Evolutionary conservation across 2,113 vertebrate species (phyloP).

Genomic region (Xiphophorus couchianus): DNA sequence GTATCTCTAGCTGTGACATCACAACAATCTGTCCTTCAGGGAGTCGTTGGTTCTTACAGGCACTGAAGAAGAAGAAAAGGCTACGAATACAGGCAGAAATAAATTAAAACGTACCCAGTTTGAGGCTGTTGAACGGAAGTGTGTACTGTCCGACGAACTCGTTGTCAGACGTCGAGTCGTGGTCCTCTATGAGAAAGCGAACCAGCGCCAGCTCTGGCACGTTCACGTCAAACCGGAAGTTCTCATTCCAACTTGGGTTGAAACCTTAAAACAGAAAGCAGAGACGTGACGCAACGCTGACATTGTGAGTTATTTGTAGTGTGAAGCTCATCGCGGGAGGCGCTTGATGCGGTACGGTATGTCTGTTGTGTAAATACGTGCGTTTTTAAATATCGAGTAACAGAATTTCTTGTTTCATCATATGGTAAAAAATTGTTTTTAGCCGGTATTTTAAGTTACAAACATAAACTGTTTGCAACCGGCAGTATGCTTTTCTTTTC

Average conservation of each 20-base stretch:
- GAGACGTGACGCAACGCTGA: background rate
- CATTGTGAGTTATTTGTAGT: background rate
- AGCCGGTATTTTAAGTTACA: no score
- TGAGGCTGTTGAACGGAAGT: slow-evolving; percentile 87
- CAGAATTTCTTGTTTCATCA: no score
- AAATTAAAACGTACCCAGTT: slow-evolving; percentile 83
- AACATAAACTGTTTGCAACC: no score
- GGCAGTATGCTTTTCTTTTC: no score
- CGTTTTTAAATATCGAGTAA: no score
- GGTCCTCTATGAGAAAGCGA: slow-evolving; percentile 90
- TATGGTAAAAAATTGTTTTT: no score
- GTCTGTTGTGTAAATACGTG: no score
- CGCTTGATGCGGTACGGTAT: background rate
- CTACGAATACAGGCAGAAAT: no score
- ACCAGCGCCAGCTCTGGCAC: slow-evolving; percentile 90
- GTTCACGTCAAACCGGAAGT: slow-evolving; percentile 86
- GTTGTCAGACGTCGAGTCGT: slow-evolving; percentile 84
- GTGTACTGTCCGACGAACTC: slow-evolving; percentile 93
- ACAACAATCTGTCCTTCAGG: no score
- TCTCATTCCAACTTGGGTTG: slow-evolving; percentile 89
- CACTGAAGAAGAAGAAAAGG: no score
- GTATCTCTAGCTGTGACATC: background rate
- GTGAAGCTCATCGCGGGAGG: background rate
- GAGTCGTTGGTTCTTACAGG: no score
- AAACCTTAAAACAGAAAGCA: slow-evolving; percentile 79